Conservation (phyloP, 2,113 vertebrate genomes). For the Nothobranchius furzeri region DNA sequence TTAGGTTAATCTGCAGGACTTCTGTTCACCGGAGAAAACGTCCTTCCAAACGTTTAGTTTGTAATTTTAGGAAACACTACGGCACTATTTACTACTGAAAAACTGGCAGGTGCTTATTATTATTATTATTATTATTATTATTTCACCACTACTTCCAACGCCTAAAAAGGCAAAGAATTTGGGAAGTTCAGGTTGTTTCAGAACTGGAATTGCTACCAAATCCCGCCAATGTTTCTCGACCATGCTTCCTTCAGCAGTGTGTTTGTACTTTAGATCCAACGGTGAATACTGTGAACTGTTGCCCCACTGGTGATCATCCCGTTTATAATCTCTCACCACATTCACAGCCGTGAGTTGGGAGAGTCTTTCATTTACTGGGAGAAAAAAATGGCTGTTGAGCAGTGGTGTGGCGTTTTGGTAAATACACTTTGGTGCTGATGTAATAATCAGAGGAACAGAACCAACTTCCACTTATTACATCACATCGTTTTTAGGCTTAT, state of each 20-base stretch:
- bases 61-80: conserved; percentile 40
- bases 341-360: neutral
- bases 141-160: conserved; percentile 22
- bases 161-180: neutral
- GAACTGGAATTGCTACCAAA: neutral
- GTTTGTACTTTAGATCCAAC: neutral
- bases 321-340: neutral
- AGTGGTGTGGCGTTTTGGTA: conserved; percentile 5
- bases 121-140: neutral
- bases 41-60: neutral
- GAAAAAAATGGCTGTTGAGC: neutral
- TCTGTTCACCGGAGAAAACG: too few species aligned
- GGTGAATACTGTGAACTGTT: neutral
- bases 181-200: neutral
- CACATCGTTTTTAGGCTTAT: too few species aligned
- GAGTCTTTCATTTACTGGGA: neutral
- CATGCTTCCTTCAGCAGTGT: neutral
- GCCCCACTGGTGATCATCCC: too few species aligned
- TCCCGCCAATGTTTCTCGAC: neutral
- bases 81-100: conserved; percentile 67
- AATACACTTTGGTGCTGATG: neutral
- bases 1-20: conserved; percentile 1
- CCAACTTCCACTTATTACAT: too few species aligned
- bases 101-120: conserved; percentile 37
- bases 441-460: too few species aligned